A percentile compares a stretch with the other conserved stretches of the same genome.
Conservation (phyloP, 1,140 invertebrate genomes). For the Drosophila mauritiana region DNA sequence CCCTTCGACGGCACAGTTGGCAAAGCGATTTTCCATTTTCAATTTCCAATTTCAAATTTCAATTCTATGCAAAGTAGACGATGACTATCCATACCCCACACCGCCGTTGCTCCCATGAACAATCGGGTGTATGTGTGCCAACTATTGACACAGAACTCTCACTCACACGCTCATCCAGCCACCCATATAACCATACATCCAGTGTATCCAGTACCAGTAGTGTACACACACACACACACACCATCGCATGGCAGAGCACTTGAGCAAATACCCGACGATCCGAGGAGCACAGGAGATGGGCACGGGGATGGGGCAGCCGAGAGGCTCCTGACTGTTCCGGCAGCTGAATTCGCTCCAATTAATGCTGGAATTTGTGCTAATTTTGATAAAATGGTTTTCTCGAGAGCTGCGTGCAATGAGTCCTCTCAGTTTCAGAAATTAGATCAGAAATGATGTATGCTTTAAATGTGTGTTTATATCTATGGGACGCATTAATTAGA, state of each 20-base stretch:
- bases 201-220: no score
- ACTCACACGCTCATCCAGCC: conserved; percentile 19
- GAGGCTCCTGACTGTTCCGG: conserved; percentile 15
- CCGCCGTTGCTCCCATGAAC: not conserved
- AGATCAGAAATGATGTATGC: not conserved
- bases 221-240: conserved; percentile 4
- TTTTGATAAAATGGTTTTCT: conserved; percentile 7
- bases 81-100: conserved; percentile 17
- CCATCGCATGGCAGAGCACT: conserved; percentile 55
- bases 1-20: conserved; percentile 51
- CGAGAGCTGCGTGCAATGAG: not conserved
- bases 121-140: conserved; percentile 63
- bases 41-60: conserved; percentile 78
- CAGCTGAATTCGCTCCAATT: conserved; percentile 39
- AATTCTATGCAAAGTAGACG: conserved; percentile 73
- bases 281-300: conserved; percentile 54
- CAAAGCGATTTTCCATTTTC: conserved; percentile 73
- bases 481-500: no score
- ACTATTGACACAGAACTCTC: conserved; percentile 76
- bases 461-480: not conserved
- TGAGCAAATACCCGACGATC: conserved; percentile 63
- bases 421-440: not conserved
- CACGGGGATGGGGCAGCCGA: not conserved
- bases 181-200: conserved; percentile 5
- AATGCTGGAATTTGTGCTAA: conserved; percentile 37